Evolutionary conservation across 1,140 invertebrate genomes (phyloP), one percentile per base, ranked within the genome.

Genomic region (Drosophila truncata): DNA sequence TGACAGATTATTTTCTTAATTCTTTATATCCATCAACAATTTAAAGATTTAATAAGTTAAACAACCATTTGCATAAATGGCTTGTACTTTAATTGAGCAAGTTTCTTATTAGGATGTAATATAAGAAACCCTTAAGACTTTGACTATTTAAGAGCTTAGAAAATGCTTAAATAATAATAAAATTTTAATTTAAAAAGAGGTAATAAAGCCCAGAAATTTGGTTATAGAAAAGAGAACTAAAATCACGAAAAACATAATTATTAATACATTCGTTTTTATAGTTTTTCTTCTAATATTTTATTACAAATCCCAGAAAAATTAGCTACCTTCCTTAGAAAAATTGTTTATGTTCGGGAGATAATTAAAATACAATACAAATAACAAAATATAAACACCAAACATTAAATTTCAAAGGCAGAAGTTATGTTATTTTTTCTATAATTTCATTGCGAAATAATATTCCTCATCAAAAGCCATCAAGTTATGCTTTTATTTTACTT

Each of bases 401-500:
- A 27, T 52, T 52, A 10, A 16, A 52, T 33, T 39, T 52, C 23
- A 20, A 13, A 7, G 1, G 4, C 8, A 35, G 4, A 16, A 35
- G 14, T 18, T 35, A 9, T 42, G 35, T 7, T 29, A 10, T n/a
- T 13, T 31, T 13, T 1, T 31, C 18, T 11, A n/a, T 0, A 1
- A 23, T 3, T 18, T 5, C n/a, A n/a, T n/a, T n/a, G n/a, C n/a
- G n/a, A 41, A 64, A 11, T 23, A 29, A 23, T 54, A 60, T n/a
- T 13, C 35, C 25, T 20, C 55, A 9, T 8, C 35, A 14, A 62
- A 49, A 50, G 65, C 60, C 65, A 66, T 11, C 62, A 18, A 33
- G n/a, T 29, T 10, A 10, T 49, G 49, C 58, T 50, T 54, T 16
- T 49, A 39, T 52, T 72, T 59, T 37, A 73, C 77, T 80, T 57